A percentile compares a stretch with the other conserved stretches of the same genome.
phyloP scores from a whole-genome alignment of 2,113 vertebrate genomes.

The Stomatorhinus ivindoensis region DNA sequence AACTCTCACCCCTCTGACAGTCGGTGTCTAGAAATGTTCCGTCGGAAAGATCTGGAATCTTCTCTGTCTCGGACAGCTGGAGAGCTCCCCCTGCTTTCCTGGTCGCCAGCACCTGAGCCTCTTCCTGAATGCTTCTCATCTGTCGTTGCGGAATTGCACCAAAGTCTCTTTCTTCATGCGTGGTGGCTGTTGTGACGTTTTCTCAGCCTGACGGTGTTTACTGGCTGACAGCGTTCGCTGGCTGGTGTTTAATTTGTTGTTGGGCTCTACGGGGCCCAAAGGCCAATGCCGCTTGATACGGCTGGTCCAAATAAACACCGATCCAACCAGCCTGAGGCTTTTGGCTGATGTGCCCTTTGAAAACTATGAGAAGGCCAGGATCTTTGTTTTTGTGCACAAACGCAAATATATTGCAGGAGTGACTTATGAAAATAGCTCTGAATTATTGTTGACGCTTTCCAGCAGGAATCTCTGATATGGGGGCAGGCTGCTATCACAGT shows the following conservation, averaged over 20 bases:
- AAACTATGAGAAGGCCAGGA: neutral
- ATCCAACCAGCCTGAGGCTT: neutral
- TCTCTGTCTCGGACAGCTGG: neutral
- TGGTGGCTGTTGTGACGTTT: neutral
- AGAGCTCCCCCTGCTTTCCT: neutral
- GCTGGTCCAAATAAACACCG: neutral
- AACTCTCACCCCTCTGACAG: neutral
- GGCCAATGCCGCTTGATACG: neutral
- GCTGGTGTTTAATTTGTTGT: neutral
- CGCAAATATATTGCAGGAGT: neutral
- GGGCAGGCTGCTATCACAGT: neutral
- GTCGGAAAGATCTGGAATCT: neutral
- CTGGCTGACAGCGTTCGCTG: neutral
- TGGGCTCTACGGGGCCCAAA: neutral
- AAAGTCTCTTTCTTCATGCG: neutral
- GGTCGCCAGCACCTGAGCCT: neutral
- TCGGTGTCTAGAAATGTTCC: neutral
- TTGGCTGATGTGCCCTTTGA: neutral
- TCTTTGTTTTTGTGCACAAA: neutral
- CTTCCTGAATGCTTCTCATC: neutral
- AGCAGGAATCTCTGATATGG: neutral
- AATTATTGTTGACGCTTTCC: neutral
- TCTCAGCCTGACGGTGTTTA: neutral
- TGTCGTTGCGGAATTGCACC: neutral
- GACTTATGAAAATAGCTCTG: neutral